Conservation (phyloP, 1,140 invertebrate species). For the Nasonia giraulti region DNA sequence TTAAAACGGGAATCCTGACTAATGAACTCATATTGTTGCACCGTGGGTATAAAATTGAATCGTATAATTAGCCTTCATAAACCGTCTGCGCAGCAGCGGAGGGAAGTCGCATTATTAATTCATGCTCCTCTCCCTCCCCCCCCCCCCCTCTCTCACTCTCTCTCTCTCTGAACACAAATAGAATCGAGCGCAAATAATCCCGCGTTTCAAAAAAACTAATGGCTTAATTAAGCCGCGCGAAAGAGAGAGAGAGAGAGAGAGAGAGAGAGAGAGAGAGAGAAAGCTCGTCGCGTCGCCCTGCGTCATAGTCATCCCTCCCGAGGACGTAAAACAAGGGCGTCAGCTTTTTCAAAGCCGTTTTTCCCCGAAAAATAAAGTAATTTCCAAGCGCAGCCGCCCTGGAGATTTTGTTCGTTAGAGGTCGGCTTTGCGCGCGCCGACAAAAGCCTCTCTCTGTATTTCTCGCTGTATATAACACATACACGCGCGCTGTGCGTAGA, state of each 20-base stretch:
- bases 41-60: neutral
- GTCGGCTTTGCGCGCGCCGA: neutral
- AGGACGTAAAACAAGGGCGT: neutral
- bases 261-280: no score
- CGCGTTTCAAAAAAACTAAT: neutral
- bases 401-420: neutral
- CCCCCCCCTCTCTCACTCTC: no score
- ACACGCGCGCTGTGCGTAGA: neutral
- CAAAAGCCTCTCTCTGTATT: neutral
- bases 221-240: neutral
- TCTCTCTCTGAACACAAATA: neutral
- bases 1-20: neutral
- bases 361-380: neutral
- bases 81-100: neutral
- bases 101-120: neutral
- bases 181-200: neutral
- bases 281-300: no score
- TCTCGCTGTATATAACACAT: neutral
- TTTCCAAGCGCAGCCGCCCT: neutral
- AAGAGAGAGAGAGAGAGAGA: no score
- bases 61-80: neutral
- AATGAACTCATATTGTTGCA: neutral
- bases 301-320: no score
- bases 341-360: neutral
- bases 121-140: no score